These are phyloP conservation scores for Drosophila anceps DNA, from an alignment of 2,888 invertebrate species.

Conservation along the genomic window DNA sequence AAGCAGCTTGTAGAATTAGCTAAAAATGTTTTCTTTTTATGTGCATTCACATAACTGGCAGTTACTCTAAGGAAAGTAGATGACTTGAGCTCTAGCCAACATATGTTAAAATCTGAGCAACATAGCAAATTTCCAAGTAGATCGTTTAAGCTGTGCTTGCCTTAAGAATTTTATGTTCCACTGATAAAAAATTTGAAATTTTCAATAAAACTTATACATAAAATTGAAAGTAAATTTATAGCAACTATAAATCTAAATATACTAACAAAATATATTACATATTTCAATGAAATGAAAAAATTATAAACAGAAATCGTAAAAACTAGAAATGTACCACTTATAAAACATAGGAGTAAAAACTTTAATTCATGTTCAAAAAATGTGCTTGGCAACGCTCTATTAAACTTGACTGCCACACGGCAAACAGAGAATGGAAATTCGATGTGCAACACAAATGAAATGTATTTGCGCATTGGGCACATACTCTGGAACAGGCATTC, in stretches of 20 bases:
- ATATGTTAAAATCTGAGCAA: not conserved
- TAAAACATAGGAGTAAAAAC: not conserved
- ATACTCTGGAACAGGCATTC: slow-evolving; percentile 19
- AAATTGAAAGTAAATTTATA: not conserved
- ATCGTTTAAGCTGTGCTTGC: not conserved
- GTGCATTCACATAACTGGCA: not conserved
- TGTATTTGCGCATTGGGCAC: not conserved
- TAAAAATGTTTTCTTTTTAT: not conserved
- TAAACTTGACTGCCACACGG: slow-evolving; percentile 10
- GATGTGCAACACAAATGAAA: slow-evolving; percentile 21
- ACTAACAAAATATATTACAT: not conserved
- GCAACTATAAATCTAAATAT: not conserved
- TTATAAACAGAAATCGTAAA: not conserved
- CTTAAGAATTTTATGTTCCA: too few relatives aligned
- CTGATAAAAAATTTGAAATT: too few relatives aligned
- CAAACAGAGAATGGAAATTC: slow-evolving; percentile 7
- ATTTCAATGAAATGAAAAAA: not conserved
- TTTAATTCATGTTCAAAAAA: slow-evolving; percentile 9
- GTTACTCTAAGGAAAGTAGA: not conserved
- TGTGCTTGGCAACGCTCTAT: slow-evolving; percentile 12
- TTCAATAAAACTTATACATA: not conserved
- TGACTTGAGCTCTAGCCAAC: not conserved
- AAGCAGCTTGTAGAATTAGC: not conserved
- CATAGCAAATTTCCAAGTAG: not conserved
- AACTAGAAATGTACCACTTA: not conserved